A percentile compares a stretch with the other conserved stretches of the same genome.
These are phyloP conservation scores for Scolanthus callimorphus DNA, from an alignment of 92 coral and sea anemone species.

Conservation along the genomic window DNA sequence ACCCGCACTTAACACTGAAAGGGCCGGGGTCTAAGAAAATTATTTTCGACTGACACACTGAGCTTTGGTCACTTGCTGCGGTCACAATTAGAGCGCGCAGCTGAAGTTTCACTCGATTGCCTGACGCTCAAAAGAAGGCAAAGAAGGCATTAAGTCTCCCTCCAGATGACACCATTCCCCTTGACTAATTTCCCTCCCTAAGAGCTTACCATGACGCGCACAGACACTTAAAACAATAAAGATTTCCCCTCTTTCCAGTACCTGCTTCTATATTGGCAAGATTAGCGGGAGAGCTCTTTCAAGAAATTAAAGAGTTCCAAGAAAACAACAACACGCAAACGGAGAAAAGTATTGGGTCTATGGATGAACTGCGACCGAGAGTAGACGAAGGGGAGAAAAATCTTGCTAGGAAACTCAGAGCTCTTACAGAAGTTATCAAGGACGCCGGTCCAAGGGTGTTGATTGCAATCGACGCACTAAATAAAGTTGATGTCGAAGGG, in stretches of 20 bases:
- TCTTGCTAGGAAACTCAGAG: slow-evolving; percentile 42
- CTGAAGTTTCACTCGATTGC: too few species aligned
- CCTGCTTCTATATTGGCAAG: slow-evolving; percentile 48
- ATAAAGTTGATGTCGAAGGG: slow-evolving; percentile 73
- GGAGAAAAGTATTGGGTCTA: background rate
- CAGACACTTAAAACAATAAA: too few species aligned
- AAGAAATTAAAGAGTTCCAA: slow-evolving; percentile 20
- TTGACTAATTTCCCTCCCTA: too few species aligned
- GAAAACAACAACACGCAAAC: background rate
- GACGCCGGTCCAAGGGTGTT: slow-evolving; percentile 40
- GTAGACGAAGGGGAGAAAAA: slow-evolving; percentile 27
- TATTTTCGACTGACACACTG: too few species aligned
- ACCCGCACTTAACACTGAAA: too few species aligned
- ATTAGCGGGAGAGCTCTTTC: slow-evolving; percentile 49
- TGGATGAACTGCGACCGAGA: background rate
- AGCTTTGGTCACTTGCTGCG: too few species aligned
- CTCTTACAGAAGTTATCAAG: slow-evolving; percentile 33
- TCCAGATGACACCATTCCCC: too few species aligned
- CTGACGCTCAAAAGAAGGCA: too few species aligned
- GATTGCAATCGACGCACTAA: slow-evolving; percentile 72
- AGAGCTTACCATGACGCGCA: too few species aligned
- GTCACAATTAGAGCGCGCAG: too few species aligned
- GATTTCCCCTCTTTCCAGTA: slow-evolving; percentile 11
- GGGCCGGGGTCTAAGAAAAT: too few species aligned
- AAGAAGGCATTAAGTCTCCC: too few species aligned